A percentile compares a stretch with the other conserved stretches of the same genome.
Evolutionary conservation across 2,113 vertebrate species (phyloP).

Genomic region (Hylia prasina): DNA sequence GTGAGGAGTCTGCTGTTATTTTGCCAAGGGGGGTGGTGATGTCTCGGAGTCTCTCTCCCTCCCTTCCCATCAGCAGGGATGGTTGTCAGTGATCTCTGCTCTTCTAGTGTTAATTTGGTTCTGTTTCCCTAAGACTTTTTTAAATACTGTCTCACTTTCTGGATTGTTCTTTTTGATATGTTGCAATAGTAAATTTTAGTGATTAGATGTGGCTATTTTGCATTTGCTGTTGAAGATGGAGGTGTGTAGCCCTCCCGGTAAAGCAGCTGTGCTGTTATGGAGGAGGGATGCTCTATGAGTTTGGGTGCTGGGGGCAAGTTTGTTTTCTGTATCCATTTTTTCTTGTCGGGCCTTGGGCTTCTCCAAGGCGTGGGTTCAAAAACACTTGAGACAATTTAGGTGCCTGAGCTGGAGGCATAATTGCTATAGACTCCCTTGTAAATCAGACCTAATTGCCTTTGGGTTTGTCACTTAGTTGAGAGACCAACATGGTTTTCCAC

Average conservation of each 20-base stretch:
- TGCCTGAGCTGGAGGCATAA: neutral
- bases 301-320: neutral
- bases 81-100: neutral
- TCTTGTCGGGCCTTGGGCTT: neutral
- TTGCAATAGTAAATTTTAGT: neutral
- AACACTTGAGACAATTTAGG: neutral
- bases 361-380: neutral
- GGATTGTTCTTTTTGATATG: neutral
- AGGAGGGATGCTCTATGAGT: neutral
- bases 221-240: neutral
- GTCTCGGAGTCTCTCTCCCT: neutral
- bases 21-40: neutral
- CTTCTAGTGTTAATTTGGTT: neutral
- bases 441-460: neutral
- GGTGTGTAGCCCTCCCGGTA: neutral
- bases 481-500: neutral
- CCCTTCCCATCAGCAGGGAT: neutral
- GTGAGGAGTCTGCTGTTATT: neutral
- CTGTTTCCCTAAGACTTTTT: neutral
- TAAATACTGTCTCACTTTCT: neutral
- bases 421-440: neutral
- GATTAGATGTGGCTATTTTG: neutral
- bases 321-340: neutral
- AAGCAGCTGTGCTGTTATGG: neutral
- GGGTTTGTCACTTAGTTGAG: neutral